A percentile compares a stretch with the other conserved stretches of the same genome.
phyloP scores from a whole-genome alignment of 2,888 invertebrate genomes.

The Tridacna crocea region DNA sequence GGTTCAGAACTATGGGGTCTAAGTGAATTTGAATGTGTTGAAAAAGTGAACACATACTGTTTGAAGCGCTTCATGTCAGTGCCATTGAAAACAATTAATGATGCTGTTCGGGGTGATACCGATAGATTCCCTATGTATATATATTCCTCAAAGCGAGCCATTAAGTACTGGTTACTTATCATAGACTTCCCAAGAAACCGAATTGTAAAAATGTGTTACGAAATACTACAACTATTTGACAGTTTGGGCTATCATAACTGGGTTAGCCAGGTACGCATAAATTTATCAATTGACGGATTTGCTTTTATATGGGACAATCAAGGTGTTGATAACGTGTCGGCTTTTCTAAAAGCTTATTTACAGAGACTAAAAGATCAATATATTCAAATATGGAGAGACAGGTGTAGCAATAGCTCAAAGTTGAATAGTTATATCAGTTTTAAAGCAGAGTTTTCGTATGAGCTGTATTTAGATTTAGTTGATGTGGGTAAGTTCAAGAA shows the following conservation, averaged over 20 bases:
- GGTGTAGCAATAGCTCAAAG: neutral
- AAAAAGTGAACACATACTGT: neutral
- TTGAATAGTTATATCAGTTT: neutral
- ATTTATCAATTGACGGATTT: too few relatives aligned
- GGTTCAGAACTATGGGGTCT: constrained; percentile 12
- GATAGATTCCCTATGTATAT: neutral
- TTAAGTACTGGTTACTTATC: neutral
- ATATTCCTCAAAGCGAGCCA: too few relatives aligned
- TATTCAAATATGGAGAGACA: neutral
- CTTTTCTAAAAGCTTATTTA: neutral
- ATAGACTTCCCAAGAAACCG: too few relatives aligned
- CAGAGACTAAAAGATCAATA: neutral
- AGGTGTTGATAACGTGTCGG: neutral
- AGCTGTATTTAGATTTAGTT: neutral
- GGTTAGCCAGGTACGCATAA: too few relatives aligned
- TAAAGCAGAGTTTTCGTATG: neutral
- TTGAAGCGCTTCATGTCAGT: neutral
- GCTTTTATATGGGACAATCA: too few relatives aligned
- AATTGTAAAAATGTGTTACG: too few relatives aligned
- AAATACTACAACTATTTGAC: too few relatives aligned
- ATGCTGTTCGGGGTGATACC: neutral
- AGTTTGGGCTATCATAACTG: too few relatives aligned
- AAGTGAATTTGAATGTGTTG: neutral
- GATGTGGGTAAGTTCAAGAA: neutral
- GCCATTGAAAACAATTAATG: neutral